Evolutionary conservation across 2,888 invertebrate species (phyloP).

Genomic region (Chloroclystis v-ata): DNA sequence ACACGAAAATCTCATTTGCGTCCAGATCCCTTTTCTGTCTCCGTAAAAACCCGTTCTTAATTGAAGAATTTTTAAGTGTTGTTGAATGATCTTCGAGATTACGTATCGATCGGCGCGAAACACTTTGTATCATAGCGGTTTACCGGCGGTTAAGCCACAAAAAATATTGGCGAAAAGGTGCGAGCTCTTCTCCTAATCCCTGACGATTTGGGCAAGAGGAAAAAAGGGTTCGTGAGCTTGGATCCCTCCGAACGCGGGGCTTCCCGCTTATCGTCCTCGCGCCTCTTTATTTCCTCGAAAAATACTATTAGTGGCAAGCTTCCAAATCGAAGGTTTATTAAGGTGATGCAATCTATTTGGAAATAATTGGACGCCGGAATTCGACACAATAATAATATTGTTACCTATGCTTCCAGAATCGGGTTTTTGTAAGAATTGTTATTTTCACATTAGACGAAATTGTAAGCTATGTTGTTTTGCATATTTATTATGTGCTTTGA

Average conservation of each 20-base stretch:
- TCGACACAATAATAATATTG: neutral
- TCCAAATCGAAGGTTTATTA: conserved; percentile 43
- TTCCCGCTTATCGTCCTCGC: conserved; percentile 55
- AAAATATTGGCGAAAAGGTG: conserved; percentile 72
- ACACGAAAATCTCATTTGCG: conserved; percentile 42
- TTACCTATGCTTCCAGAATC: neutral
- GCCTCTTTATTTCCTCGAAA: conserved; percentile 61
- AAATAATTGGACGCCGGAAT: conserved; percentile 1
- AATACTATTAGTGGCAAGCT: conserved; percentile 50
- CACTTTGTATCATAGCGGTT: conserved; percentile 63
- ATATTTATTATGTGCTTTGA: too few species aligned
- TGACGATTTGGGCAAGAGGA: conserved; percentile 73
- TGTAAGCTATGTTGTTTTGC: too few species aligned
- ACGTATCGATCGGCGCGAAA: conserved; percentile 53
- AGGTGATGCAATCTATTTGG: conserved; percentile 17
- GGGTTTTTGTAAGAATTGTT: neutral
- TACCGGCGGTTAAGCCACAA: conserved; percentile 61
- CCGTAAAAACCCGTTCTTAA: conserved; percentile 39
- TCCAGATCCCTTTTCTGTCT: conserved; percentile 40
- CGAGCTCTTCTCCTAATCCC: conserved; percentile 69
- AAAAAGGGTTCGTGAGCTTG: conserved; percentile 70
- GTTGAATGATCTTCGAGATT: conserved; percentile 46
- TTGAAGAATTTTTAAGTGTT: conserved; percentile 41
- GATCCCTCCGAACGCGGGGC: conserved; percentile 47
- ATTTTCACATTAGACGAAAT: too few species aligned